Base-by-base conservation (phyloP, 2,113 vertebrate genomes). In the Pseudopipra pipra region DNA sequence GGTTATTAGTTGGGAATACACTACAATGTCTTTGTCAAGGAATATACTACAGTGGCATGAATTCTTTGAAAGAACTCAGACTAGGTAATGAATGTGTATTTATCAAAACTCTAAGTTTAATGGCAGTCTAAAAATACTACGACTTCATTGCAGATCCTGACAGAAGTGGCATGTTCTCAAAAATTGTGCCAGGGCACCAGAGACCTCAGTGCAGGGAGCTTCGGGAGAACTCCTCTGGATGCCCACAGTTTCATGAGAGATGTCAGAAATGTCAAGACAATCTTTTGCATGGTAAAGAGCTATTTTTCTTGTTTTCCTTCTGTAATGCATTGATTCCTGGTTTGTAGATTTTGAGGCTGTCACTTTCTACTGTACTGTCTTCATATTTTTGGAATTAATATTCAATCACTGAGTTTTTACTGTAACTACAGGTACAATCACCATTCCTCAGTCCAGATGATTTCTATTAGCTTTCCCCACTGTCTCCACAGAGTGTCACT, bases 241-340 rank as follows among this genome's bases (percentile, higher is more conserved):
- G 99, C 91, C 98, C 98, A 89, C 97, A 98, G 80, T 98, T 99
- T 63, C 98, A 98, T 39, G 95, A 89, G 82, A 98, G 97, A 96
- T 99, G 99, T 94, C 98, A 98, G 84, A 93, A 97, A 84, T 99
- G 99, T 84, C 98, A 99, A 95, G 98, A 98, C 82, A 92, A 98
- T 35, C 89, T 99, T 78, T 95, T 98, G 90, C 97, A 97, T 70
- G 99, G 99, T 99, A 98, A 98, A 73, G 51, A 55, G 28, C 39
- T 49, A 31, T 74, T 95, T 97, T 96, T 28, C 2, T 23, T 24
- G 15, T 8, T 15, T 74, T 91, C 41, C 73, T 39, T 5, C 44
- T 74, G 22, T 27, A 49, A 61, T 24, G 31, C 3, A 3, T 43
- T 55, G 41, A 52, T 62, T 47, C 43, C 5, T n/a, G 16, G 2